phyloP scores from a whole-genome alignment of 2,797 vertebrate genomes.

The Enoplosus armatus region DNA sequence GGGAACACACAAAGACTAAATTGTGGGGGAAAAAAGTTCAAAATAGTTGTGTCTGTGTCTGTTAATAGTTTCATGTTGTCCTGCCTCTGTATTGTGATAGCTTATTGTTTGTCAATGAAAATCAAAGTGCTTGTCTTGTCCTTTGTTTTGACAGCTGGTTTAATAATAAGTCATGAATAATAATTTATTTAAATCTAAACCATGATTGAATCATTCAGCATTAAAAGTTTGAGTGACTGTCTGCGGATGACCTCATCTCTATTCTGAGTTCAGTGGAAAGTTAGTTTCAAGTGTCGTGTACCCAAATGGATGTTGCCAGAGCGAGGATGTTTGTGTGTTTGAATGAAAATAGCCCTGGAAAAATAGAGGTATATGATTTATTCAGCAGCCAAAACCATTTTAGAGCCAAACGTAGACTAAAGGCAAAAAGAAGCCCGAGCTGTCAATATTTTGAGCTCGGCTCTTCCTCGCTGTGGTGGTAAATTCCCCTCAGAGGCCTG shows the following conservation, averaged over 20 bases:
- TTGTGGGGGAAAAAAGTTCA: background rate
- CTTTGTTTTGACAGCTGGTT: background rate
- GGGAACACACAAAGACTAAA: background rate
- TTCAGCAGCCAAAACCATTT: slow-evolving; percentile 63
- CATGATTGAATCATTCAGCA: slow-evolving; percentile 13
- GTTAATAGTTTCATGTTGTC: background rate
- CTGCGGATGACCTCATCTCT: slow-evolving; percentile 20
- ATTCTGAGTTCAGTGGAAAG: slow-evolving; percentile 26
- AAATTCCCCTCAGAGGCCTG: slow-evolving; percentile 55
- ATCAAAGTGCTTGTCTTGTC: background rate
- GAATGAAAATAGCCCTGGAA: slow-evolving; percentile 52
- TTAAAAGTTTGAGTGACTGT: background rate
- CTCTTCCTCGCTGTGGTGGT: slow-evolving; percentile 27
- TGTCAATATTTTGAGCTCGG: slow-evolving; percentile 56
- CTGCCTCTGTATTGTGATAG: background rate
- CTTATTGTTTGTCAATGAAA: background rate
- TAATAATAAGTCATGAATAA: slow-evolving; percentile 13
- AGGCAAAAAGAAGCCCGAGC: slow-evolving; percentile 17
- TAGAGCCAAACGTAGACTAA: slow-evolving; percentile 48
- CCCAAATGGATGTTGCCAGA: slow-evolving; percentile 37
- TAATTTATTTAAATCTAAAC: slow-evolving; percentile 6
- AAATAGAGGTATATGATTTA: slow-evolving; percentile 62
- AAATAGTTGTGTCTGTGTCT: background rate
- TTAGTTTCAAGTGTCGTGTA: slow-evolving; percentile 5
- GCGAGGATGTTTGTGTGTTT: slow-evolving; percentile 40